phyloP scores from a whole-genome alignment of 35 echinoderm and acorn worm genomes.

The Acanthaster planci region DNA sequence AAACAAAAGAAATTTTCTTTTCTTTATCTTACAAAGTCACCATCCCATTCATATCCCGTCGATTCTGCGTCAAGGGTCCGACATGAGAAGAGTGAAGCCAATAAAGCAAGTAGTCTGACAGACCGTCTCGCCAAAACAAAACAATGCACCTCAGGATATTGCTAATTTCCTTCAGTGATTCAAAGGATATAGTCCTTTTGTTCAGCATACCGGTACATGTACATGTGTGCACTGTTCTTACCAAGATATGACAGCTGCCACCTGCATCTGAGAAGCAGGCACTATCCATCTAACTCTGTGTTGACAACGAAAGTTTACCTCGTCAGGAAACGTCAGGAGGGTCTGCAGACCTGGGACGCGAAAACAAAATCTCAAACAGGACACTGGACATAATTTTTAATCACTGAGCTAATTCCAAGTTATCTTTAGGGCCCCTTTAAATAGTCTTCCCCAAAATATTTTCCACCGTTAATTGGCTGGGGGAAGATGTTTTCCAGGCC shows the following conservation, averaged over 20 bases:
- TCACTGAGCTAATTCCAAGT: background rate
- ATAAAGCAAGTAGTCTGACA: too few species aligned
- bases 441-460: constrained; percentile 19
- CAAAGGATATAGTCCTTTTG: too few species aligned
- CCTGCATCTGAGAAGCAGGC: background rate
- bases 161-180: too few species aligned
- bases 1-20: too few species aligned
- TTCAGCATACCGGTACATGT: too few species aligned
- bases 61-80: too few species aligned
- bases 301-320: constrained; percentile 15
- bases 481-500: background rate
- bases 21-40: too few species aligned
- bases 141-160: too few species aligned
- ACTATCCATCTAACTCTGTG: constrained; percentile 2
- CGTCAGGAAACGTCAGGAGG: background rate
- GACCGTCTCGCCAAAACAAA: too few species aligned
- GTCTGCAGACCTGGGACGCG: background rate
- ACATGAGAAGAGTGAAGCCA: too few species aligned
- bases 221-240: too few species aligned
- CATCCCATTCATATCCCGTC: too few species aligned
- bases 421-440: background rate
- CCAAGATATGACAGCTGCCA: background rate
- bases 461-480: background rate
- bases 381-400: background rate
- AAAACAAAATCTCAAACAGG: constrained; percentile 14